A percentile compares a stretch with the other conserved stretches of the same genome.
phyloP scores from a whole-genome alignment of 2,797 vertebrate species.

The Notolabrus celidotus region DNA sequence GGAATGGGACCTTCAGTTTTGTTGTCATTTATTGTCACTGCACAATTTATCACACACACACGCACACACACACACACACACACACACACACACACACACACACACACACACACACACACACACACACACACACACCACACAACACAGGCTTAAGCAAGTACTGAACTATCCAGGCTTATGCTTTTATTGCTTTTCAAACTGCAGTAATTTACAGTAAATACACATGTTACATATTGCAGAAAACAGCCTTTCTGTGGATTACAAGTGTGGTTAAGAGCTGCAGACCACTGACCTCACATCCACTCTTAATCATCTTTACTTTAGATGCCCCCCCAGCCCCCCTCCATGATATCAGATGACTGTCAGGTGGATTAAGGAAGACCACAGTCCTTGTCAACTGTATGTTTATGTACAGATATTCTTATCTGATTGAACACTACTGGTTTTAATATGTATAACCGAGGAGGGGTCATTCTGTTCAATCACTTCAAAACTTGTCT shows the following conservation, averaged over 20 bases:
- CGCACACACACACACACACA: slow-evolving; percentile 3
- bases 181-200: slow-evolving; percentile 14
- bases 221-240: slow-evolving; percentile 9
- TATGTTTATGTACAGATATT: no score
- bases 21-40: background rate
- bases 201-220: slow-evolving; percentile 28
- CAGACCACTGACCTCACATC: slow-evolving; percentile 52
- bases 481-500: no score
- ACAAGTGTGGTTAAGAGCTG: slow-evolving; percentile 31
- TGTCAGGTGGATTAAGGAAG: slow-evolving; percentile 46
- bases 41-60: slow-evolving; percentile 22
- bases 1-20: background rate
- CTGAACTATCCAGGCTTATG: background rate
- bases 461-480: no score
- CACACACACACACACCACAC: background rate
- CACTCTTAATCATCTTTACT: slow-evolving; percentile 70
- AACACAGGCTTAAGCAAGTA: slow-evolving; percentile 1
- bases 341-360: slow-evolving; percentile 37
- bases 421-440: no score
- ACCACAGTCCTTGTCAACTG: no score
- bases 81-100: slow-evolving; percentile 7
- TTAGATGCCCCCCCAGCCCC: slow-evolving; percentile 23
- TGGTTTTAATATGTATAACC: no score
- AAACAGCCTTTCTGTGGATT: slow-evolving; percentile 43
- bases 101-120: background rate